These are phyloP conservation scores for Pelobates fuscus DNA, from an alignment of 2,113 vertebrate genomes.

Conservation along the genomic window DNA sequence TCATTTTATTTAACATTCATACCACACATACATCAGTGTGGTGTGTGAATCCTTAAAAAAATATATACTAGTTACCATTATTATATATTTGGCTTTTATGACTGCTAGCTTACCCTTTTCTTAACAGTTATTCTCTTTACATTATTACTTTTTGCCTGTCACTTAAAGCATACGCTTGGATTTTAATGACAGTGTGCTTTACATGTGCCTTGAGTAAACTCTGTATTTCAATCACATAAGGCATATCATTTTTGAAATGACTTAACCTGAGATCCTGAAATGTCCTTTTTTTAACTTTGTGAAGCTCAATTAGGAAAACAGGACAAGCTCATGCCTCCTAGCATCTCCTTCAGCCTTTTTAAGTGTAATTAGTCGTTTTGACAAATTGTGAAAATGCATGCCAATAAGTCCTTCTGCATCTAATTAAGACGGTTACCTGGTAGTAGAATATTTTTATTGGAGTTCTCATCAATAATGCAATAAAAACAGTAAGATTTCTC, in stretches of 20 bases:
- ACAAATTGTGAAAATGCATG: constrained; percentile 22
- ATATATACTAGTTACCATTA: constrained; percentile 13
- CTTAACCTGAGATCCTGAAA: constrained; percentile 41
- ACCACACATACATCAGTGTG: neutral
- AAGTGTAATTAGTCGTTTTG: constrained; percentile 39
- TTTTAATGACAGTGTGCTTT: constrained; percentile 37
- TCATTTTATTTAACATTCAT: too few species aligned
- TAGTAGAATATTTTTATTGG: constrained; percentile 27
- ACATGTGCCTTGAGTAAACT: constrained; percentile 16
- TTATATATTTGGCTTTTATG: constrained; percentile 33
- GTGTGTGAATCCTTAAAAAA: neutral
- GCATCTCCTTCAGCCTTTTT: constrained; percentile 37
- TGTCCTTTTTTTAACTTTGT: neutral
- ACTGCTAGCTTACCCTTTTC: constrained; percentile 24
- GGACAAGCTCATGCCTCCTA: constrained; percentile 16
- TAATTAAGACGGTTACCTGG: constrained; percentile 39
- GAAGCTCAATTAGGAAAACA: constrained; percentile 45
- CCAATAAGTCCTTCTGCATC: constrained; percentile 11
- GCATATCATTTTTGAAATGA: constrained; percentile 31
- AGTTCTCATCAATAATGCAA: constrained; percentile 36
- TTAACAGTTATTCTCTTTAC: constrained; percentile 7
- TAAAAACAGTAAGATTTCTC: constrained; percentile 12
- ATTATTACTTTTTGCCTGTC: constrained; percentile 34
- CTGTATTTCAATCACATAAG: constrained; percentile 10
- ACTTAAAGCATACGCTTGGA: constrained; percentile 35